Evolutionary conservation across 2,888 invertebrate genomes (phyloP).

Genomic region (Vandiemenella viatica): DNA sequence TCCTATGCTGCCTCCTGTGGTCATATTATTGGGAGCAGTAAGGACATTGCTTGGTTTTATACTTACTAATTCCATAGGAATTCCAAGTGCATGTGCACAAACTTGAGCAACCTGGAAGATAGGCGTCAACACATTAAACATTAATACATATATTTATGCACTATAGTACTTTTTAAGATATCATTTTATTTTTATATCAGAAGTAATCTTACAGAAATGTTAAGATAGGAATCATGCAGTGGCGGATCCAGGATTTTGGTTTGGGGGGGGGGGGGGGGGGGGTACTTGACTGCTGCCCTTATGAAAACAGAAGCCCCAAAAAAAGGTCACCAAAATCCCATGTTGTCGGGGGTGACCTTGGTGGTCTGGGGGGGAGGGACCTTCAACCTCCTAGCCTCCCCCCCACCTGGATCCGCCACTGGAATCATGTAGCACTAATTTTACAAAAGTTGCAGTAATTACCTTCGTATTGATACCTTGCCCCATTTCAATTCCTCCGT

Average conservation of each 20-base stretch:
- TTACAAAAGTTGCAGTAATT: neutral
- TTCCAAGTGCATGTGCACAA: conserved; percentile 51
- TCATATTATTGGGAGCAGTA: conserved; percentile 46
- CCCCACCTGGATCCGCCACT: too few species aligned
- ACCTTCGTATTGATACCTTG: conserved; percentile 72
- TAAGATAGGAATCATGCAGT: too few species aligned
- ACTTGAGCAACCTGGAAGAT: conserved; percentile 49
- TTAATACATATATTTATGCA: too few species aligned
- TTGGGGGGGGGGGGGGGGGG: too few species aligned
- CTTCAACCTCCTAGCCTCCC: neutral
- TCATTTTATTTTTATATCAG: too few species aligned
- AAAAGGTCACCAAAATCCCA: too few species aligned
- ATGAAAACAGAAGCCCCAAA: too few species aligned
- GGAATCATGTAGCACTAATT: neutral
- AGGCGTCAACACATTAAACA: neutral
- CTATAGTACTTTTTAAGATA: too few species aligned
- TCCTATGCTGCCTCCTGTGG: conserved; percentile 54
- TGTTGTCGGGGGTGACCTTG: too few species aligned
- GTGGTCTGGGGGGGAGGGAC: neutral
- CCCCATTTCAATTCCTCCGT: conserved; percentile 62
- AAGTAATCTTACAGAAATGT: too few species aligned
- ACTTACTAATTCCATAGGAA: conserved; percentile 47
- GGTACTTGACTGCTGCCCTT: too few species aligned
- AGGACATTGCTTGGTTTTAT: conserved; percentile 51
- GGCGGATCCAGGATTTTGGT: too few species aligned